Conservation (phyloP, 1,140 invertebrate genomes). For the Aphis craccivora region DNA sequence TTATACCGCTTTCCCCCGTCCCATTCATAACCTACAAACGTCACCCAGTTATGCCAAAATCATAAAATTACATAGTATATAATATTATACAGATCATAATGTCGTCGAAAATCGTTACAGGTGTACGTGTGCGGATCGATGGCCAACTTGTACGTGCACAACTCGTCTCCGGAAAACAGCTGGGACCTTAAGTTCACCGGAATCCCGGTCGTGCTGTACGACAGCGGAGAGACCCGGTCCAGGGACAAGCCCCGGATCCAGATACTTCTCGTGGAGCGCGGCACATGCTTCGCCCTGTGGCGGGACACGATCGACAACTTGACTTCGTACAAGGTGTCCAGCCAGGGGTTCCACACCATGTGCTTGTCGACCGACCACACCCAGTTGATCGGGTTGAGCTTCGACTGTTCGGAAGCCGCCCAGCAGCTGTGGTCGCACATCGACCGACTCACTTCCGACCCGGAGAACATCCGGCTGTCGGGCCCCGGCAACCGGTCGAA, state of each 20-base stretch:
- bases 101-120: constrained; percentile 62
- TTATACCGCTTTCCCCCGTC: neutral
- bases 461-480: constrained; percentile 81
- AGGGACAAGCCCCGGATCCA: constrained; percentile 76
- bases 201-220: constrained; percentile 81
- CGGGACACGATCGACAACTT: constrained; percentile 80
- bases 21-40: neutral
- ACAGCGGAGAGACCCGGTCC: constrained; percentile 77
- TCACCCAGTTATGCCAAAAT: neutral
- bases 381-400: constrained; percentile 68
- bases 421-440: constrained; percentile 75
- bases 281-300: constrained; percentile 87
- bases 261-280: constrained; percentile 81
- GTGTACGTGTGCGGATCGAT: constrained; percentile 81
- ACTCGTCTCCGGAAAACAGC: constrained; percentile 66
- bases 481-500: constrained; percentile 70
- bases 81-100: neutral
- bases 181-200: constrained; percentile 83
- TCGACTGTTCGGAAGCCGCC: constrained; percentile 79
- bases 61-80: neutral
- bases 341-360: constrained; percentile 83
- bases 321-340: constrained; percentile 70
- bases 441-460: constrained; percentile 76
- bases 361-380: constrained; percentile 76
- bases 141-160: constrained; percentile 79